phyloP scores from a whole-genome alignment of 53 echinoderm and acorn worm species.

The Echinarachnius parma region DNA sequence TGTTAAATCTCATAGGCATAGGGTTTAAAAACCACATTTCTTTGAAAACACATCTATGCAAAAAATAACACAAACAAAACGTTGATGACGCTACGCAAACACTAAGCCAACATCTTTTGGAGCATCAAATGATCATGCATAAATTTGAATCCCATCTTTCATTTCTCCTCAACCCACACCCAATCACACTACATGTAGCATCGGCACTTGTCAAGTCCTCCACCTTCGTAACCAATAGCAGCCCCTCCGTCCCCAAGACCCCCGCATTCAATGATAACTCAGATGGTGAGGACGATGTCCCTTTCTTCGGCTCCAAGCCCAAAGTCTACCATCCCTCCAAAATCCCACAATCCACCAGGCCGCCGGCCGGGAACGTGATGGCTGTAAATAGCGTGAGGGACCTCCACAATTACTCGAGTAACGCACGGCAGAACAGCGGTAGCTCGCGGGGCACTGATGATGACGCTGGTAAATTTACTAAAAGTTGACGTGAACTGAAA shows the following conservation, averaged over 20 bases:
- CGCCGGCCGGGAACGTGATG: neutral
- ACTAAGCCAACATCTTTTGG: too few relatives aligned
- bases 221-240: slow-evolving; percentile 13
- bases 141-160: too few relatives aligned
- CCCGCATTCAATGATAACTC: slow-evolving; percentile 13
- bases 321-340: neutral
- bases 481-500: too few relatives aligned
- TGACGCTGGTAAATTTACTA: slow-evolving; percentile 45
- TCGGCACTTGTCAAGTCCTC: slow-evolving; percentile 22
- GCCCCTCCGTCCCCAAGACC: slow-evolving; percentile 25
- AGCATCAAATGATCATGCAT: too few relatives aligned
- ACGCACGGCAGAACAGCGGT: slow-evolving; percentile 33
- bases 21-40: too few relatives aligned
- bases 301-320: slow-evolving; percentile 81
- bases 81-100: too few relatives aligned
- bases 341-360: slow-evolving; percentile 1
- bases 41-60: too few relatives aligned
- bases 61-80: too few relatives aligned
- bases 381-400: slow-evolving; percentile 81
- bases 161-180: neutral
- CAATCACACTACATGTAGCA: neutral
- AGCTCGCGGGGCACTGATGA: slow-evolving; percentile 16
- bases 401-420: slow-evolving; percentile 76
- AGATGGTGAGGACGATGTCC: slow-evolving; percentile 65
- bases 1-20: too few relatives aligned